Evolutionary conservation across 2,888 invertebrate genomes (phyloP).

Genomic region (Agapostemon virescens): DNA sequence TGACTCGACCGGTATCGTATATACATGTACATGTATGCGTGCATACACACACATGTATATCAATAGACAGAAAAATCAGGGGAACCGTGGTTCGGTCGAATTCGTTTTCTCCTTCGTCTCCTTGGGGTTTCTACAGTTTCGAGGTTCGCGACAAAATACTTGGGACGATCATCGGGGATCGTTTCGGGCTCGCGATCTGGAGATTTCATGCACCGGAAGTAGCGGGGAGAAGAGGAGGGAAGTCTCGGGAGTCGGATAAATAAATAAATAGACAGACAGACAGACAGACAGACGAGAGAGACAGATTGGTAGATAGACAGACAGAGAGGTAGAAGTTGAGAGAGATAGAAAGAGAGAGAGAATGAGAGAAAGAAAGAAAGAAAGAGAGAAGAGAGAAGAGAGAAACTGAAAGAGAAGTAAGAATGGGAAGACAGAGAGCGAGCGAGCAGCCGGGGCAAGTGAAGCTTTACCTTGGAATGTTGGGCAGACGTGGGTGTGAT

Average conservation of each 20-base stretch:
- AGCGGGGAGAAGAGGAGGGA: slow-evolving; percentile 2
- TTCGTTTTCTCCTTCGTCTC: slow-evolving; percentile 40
- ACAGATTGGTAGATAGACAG: slow-evolving; percentile 6
- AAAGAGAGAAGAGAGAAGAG: slow-evolving; percentile 43
- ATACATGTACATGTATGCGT: background rate
- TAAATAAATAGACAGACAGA: slow-evolving; percentile 37
- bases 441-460: slow-evolving; percentile 72
- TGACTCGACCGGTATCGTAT: background rate
- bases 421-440: slow-evolving; percentile 63
- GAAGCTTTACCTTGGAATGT: slow-evolving; percentile 88
- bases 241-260: slow-evolving; percentile 25
- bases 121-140: slow-evolving; percentile 29
- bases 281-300: slow-evolving; percentile 29
- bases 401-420: slow-evolving; percentile 43
- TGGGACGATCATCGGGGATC: slow-evolving; percentile 25
- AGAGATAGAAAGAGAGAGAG: slow-evolving; percentile 29
- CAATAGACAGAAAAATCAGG: background rate
- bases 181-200: slow-evolving; percentile 18
- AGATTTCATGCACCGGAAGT: slow-evolving; percentile 45
- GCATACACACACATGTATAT: too few species aligned
- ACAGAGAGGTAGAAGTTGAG: slow-evolving; percentile 7
- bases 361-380: slow-evolving; percentile 2
- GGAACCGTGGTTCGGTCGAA: slow-evolving; percentile 25
- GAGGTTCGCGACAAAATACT: slow-evolving; percentile 49
- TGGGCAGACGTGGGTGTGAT: slow-evolving; percentile 83